Conservation (phyloP, 2,888 invertebrate species). For the Synergus itoensis region DNA sequence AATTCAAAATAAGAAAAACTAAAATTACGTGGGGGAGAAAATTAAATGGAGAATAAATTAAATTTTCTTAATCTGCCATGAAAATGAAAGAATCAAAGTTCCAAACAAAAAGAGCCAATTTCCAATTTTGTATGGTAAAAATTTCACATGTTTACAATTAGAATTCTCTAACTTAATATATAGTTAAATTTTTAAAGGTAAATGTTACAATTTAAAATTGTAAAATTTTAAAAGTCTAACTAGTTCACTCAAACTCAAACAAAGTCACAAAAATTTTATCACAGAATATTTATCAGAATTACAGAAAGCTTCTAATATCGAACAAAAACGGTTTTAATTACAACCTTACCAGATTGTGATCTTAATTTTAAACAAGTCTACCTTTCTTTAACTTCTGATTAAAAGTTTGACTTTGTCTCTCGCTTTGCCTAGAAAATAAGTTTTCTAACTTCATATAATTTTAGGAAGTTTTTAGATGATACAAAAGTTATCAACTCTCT, state of each 20-base stretch:
- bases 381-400: neutral
- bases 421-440: neutral
- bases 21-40: neutral
- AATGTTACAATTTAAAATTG: too few species aligned
- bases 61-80: neutral
- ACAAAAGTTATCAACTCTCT: neutral
- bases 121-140: too few species aligned
- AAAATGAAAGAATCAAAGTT: neutral
- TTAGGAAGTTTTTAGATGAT: neutral
- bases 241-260: neutral
- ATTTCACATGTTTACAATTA: too few species aligned
- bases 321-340: neutral
- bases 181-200: too few species aligned
- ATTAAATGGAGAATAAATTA: neutral
- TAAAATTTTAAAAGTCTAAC: neutral
- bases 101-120: neutral
- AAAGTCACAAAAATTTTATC: conserved; percentile 14
- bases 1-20: neutral
- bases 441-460: neutral
- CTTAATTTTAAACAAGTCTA: conserved; percentile 8
- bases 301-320: neutral
- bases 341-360: conserved; percentile 5
- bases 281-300: conserved; percentile 14
- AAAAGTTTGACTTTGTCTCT: neutral
- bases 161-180: too few species aligned